Evolutionary conservation across 2,797 vertebrate genomes (phyloP).

Genomic region (Trachurus trachurus): DNA sequence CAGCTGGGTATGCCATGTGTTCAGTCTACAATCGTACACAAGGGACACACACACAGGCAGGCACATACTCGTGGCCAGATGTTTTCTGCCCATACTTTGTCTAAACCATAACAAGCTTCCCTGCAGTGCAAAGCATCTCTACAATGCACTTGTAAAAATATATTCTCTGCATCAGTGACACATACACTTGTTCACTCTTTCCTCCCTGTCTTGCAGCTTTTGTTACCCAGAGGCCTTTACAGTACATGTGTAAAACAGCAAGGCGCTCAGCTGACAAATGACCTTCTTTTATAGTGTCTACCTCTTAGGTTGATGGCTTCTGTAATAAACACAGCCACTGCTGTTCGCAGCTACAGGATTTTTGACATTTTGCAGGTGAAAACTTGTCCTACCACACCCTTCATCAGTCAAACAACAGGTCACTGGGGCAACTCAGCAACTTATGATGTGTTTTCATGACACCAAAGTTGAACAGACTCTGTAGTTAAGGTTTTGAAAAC

Average conservation of each 20-base stretch:
- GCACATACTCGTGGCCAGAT: slow-evolving; percentile 42
- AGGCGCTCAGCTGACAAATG: slow-evolving; percentile 43
- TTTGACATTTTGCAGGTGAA: slow-evolving; percentile 75
- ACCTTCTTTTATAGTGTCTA: slow-evolving; percentile 44
- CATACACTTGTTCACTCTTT: slow-evolving; percentile 27
- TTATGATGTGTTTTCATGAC: slow-evolving; percentile 40
- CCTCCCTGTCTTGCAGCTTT: slow-evolving; percentile 15
- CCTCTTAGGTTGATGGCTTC: slow-evolving; percentile 15
- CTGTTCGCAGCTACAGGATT: slow-evolving; percentile 37
- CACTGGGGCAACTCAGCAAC: slow-evolving; percentile 44
- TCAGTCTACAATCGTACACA: slow-evolving; percentile 26
- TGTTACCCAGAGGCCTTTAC: slow-evolving; percentile 19
- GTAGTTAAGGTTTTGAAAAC: slow-evolving; percentile 3
- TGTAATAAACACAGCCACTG: slow-evolving; percentile 35
- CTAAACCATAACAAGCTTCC: slow-evolving; percentile 55
- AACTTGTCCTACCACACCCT: slow-evolving; percentile 74
- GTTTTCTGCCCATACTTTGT: slow-evolving; percentile 56
- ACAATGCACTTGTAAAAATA: slow-evolving; percentile 45
- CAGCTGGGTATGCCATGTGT: slow-evolving; percentile 53
- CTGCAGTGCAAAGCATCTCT: slow-evolving; percentile 36
- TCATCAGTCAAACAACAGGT: slow-evolving; percentile 48
- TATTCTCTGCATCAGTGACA: slow-evolving; percentile 35
- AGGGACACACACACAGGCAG: slow-evolving; percentile 31
- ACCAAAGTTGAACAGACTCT: slow-evolving; percentile 18
- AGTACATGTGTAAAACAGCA: slow-evolving; percentile 26